These are phyloP conservation scores for Trichonephila clavata DNA, from an alignment of 1,140 invertebrate species.

Conservation along the genomic window DNA sequence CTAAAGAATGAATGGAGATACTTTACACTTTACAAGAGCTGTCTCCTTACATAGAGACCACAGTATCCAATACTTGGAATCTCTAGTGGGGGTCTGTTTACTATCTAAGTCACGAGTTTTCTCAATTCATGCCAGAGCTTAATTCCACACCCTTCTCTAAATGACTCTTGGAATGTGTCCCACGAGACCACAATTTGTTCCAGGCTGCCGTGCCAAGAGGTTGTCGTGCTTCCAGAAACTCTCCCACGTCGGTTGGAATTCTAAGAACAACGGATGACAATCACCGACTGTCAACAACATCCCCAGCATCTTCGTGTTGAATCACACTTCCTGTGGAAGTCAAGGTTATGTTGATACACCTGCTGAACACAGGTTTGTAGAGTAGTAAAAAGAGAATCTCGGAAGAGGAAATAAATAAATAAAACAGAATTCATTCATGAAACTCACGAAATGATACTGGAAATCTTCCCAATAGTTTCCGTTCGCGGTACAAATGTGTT, in stretches of 20 bases:
- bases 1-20: background rate
- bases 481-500: background rate
- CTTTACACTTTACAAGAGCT: background rate
- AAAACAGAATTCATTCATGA: slow-evolving; percentile 6
- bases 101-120: background rate
- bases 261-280: slow-evolving; percentile 7
- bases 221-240: background rate
- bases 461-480: background rate
- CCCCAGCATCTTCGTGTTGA: slow-evolving; percentile 19
- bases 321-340: background rate
- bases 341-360: slow-evolving; percentile 34
- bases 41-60: background rate
- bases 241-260: background rate
- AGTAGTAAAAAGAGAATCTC: background rate
- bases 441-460: background rate
- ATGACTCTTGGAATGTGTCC: background rate
- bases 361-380: background rate
- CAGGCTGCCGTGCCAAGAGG: background rate
- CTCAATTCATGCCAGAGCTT: background rate
- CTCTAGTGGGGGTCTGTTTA: background rate
- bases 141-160: background rate
- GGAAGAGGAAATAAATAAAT: too few species aligned
- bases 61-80: background rate
- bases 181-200: background rate
- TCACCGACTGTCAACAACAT: background rate